Evolutionary conservation across 2,797 vertebrate species (phyloP).

Genomic region (Buceros bicornis): DNA sequence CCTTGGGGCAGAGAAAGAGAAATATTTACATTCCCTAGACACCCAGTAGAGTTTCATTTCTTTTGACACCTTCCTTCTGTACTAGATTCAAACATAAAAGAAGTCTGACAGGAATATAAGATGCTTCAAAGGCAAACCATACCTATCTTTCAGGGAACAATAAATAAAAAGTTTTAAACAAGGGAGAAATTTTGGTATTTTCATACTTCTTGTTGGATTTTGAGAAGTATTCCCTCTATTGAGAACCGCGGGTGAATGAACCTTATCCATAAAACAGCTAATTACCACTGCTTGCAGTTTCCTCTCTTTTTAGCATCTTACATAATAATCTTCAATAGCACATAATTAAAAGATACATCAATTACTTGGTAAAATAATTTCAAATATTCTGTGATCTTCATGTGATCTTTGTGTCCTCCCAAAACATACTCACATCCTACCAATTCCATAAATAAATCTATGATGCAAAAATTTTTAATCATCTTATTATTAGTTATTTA

Average conservation of each 20-base stretch:
- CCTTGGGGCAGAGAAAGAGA: constrained; percentile 85
- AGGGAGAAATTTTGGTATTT: background rate
- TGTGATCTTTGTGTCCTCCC: background rate
- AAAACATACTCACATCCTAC: background rate
- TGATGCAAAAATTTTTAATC: background rate
- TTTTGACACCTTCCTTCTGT: constrained; percentile 91
- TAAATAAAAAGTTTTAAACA: constrained; percentile 32
- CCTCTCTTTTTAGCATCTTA: background rate
- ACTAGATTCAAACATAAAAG: constrained; percentile 85
- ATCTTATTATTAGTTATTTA: background rate
- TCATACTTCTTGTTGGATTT: constrained; percentile 8
- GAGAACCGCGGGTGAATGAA: background rate
- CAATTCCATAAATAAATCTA: background rate
- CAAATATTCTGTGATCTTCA: background rate
- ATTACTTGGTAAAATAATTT: background rate
- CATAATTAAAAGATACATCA: background rate
- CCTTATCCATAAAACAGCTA: background rate
- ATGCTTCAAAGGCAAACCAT: constrained; percentile 84
- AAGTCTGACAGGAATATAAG: constrained; percentile 86
- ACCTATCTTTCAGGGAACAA: constrained; percentile 77
- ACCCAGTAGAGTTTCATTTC: constrained; percentile 83
- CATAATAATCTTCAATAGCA: background rate
- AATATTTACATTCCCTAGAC: constrained; percentile 91
- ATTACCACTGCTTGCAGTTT: background rate
- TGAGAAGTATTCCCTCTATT: background rate